phyloP scores from a whole-genome alignment of 2,797 vertebrate genomes.

The Fringilla coelebs region DNA sequence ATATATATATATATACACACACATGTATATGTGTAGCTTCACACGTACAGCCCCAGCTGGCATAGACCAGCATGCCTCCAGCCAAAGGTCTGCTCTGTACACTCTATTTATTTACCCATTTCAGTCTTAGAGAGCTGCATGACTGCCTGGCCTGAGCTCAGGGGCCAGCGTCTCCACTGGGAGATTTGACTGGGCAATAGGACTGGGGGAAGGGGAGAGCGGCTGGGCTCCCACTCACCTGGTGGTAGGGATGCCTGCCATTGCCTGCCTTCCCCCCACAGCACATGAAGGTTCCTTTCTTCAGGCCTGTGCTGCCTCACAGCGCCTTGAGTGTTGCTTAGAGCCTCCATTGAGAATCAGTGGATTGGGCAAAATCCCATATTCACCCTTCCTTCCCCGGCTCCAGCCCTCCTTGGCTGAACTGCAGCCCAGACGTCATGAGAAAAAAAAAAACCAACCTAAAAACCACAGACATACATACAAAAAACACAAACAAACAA shows the following conservation, averaged over 20 bases:
- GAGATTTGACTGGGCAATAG: not conserved
- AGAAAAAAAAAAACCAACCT: not conserved
- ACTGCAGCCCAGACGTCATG: slow-evolving; percentile 46
- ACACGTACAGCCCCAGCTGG: not conserved
- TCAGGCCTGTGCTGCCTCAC: not conserved
- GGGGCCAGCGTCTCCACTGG: not conserved
- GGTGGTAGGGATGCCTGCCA: slow-evolving; percentile 16
- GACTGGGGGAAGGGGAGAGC: not conserved
- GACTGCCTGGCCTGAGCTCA: not conserved
- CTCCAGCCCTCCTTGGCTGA: slow-evolving; percentile 41
- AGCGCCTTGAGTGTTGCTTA: slow-evolving; percentile 37
- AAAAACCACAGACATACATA: not conserved
- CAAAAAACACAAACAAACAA: not conserved
- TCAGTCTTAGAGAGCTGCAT: not conserved
- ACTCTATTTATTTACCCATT: not conserved
- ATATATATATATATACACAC: too few species aligned
- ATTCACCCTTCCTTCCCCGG: slow-evolving; percentile 34
- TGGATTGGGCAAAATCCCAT: slow-evolving; percentile 77
- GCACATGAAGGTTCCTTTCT: slow-evolving; percentile 34
- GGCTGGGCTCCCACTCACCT: accelerated
- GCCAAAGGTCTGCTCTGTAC: not conserved
- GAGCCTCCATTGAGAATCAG: slow-evolving; percentile 74
- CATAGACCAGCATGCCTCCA: not conserved
- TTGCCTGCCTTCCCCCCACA: slow-evolving; percentile 11
- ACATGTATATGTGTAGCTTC: not conserved